phyloP scores from a whole-genome alignment of 2,797 vertebrate genomes.

The Bucorvus abyssinicus region DNA sequence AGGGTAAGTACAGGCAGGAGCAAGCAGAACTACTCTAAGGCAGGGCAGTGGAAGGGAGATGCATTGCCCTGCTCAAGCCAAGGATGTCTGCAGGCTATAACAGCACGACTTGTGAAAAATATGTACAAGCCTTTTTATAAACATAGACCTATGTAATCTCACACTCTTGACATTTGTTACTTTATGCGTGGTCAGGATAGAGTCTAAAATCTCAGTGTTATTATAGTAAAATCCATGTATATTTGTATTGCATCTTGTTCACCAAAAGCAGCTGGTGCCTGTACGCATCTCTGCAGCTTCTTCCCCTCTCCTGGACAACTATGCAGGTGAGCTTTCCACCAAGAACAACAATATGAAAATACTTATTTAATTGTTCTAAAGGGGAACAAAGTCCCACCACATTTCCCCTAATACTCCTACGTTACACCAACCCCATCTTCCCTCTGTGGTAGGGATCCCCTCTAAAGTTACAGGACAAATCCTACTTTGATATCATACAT shows the following conservation, averaged over 20 bases:
- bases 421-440: neutral
- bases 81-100: neutral
- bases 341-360: neutral
- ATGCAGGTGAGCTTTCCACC: neutral
- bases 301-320: neutral
- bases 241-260: no score
- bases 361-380: neutral
- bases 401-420: accelerated
- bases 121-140: accelerated
- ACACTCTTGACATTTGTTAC: neutral
- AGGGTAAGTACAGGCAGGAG: neutral
- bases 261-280: neutral
- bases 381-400: neutral
- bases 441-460: neutral
- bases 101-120: neutral
- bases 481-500: neutral
- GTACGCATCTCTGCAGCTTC: accelerated
- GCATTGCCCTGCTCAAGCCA: neutral
- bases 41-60: neutral
- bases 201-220: neutral
- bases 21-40: neutral
- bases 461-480: neutral
- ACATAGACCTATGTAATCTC: neutral
- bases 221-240: neutral
- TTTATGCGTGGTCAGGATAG: neutral